Evolutionary conservation across 2,888 invertebrate genomes (phyloP).

Genomic region (Ormyrus pomaceus): DNA sequence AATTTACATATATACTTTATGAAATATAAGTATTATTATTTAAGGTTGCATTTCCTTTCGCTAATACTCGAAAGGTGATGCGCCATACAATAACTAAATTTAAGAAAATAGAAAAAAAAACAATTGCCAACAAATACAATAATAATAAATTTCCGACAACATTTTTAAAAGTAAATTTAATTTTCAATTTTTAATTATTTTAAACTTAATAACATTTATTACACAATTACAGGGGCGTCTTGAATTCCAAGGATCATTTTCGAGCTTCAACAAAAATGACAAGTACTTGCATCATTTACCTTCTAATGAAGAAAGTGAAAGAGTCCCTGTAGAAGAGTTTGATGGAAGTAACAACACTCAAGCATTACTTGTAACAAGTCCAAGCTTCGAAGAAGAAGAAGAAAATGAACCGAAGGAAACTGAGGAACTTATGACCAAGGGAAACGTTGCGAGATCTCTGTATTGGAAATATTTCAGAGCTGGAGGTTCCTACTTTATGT

Average conservation of each 20-base stretch:
- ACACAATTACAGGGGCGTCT: conserved; percentile 78
- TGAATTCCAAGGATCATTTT: conserved; percentile 79
- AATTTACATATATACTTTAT: too few species aligned
- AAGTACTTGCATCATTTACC: conserved; percentile 77
- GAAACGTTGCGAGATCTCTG: conserved; percentile 79
- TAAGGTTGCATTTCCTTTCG: too few species aligned
- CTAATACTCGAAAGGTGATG: too few species aligned
- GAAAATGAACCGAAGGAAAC: conserved; percentile 79
- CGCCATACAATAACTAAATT: too few species aligned
- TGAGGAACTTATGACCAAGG: conserved; percentile 82
- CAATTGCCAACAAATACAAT: too few species aligned
- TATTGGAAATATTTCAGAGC: conserved; percentile 84
- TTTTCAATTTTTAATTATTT: background rate
- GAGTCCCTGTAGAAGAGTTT: conserved; percentile 50
- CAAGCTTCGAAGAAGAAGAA: conserved; percentile 65
- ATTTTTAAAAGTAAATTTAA: background rate
- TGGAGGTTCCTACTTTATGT: conserved; percentile 80
- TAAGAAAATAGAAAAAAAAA: too few species aligned
- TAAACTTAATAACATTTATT: conserved; percentile 3
- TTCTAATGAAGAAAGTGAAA: conserved; percentile 65
- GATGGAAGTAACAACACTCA: conserved; percentile 14
- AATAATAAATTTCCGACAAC: background rate
- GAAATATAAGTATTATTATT: too few species aligned
- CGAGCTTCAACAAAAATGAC: conserved; percentile 78
- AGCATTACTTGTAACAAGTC: conserved; percentile 26